Base-by-base conservation (phyloP, 2,888 invertebrate species). In the Carterocephalus palaemon region DNA sequence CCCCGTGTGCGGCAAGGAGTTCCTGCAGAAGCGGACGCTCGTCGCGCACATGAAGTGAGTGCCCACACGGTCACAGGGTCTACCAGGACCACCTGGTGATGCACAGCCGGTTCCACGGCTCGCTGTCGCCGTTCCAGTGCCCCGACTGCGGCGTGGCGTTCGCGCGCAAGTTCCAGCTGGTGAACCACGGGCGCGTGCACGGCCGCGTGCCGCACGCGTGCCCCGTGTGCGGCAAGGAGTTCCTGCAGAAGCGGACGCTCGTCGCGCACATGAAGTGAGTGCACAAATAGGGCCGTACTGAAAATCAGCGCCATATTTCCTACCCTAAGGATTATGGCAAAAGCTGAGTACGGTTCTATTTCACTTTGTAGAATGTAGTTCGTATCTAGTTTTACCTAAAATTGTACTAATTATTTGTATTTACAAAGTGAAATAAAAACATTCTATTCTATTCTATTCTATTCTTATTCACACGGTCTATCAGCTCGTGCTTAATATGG, bases 51-150 rank as follows among this genome's bases (percentile, higher is more conserved):
- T 93, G 91, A 91, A 92, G 91, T 91, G 53, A 77, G 75, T 65
- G 43, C 9, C 31, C 1, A 19, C 20, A 8, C 5, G 2, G 7
- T 41, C 33, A 7, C 33, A 41, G 41, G 13, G 33, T 0, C 10
- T 22, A 19, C 0, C 67, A 86, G 86, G 86, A 85, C 70, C 90
- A 96, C 60, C 68, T 89, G 56, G 94, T 95, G 60, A 96, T 95
- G 88, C 96, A 96, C 84, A 90, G 94, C 48, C 88, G 96, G 51
- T 96, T 96, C 81, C 97, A 97, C 80, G 97, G 96, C n/a, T 98
- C 98, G 4, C 91, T 97, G 64, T 95, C 96, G 64, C 98, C 98
- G 6, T 98, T 97, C 83, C 93, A 93, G 57, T 98, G 98, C 77
- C 91, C 92, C 40, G 95, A 95, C 68, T 98, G 98, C 68, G 94